Conservation (phyloP, 2,113 vertebrate genomes). For the Centropus bengalensis region DNA sequence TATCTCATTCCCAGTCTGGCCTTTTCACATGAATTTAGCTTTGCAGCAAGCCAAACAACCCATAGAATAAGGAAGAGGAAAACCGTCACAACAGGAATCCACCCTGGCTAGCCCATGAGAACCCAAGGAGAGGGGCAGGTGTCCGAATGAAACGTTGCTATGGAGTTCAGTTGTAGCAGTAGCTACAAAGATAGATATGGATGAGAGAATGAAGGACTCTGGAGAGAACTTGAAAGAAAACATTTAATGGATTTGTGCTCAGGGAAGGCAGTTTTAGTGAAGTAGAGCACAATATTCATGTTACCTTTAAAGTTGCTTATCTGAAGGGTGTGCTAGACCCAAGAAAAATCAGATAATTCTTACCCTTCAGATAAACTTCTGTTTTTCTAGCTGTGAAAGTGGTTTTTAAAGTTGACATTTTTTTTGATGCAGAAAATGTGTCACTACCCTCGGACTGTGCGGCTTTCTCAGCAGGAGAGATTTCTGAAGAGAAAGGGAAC, state of each 20-base stretch:
- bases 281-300: background rate
- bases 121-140: background rate
- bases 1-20: background rate
- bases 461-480: background rate
- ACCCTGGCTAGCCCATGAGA: background rate
- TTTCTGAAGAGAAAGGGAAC: background rate
- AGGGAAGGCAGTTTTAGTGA: background rate
- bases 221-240: background rate
- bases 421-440: background rate
- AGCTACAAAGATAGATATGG: background rate
- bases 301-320: background rate
- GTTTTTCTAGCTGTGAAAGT: background rate
- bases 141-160: too few species aligned
- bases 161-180: background rate
- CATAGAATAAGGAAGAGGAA: background rate
- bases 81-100: background rate
- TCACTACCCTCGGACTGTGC: background rate
- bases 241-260: background rate
- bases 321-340: background rate
- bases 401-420: background rate
- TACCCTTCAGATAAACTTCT: background rate
- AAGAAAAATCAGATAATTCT: background rate
- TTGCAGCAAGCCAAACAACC: fast-evolving
- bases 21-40: background rate
- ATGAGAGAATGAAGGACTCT: background rate